Conservation (phyloP, 2,113 vertebrate species). For the Tauraco erythrolophus region DNA sequence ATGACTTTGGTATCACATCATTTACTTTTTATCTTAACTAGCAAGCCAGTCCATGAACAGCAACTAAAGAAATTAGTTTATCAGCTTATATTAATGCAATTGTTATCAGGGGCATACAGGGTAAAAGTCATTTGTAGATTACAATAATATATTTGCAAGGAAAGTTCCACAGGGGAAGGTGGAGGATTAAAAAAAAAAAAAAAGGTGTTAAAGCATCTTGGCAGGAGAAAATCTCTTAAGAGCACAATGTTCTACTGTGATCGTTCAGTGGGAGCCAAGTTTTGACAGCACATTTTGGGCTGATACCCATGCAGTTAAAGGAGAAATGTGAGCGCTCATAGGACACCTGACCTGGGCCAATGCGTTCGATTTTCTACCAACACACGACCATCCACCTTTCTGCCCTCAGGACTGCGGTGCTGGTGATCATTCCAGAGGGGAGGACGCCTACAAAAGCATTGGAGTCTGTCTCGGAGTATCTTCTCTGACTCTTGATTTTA, state of each 20-base stretch:
- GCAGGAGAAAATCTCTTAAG: slow-evolving; percentile 4
- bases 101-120: slow-evolving; percentile 63
- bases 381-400: background rate
- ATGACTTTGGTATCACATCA: slow-evolving; percentile 49
- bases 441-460: background rate
- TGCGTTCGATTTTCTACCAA: background rate
- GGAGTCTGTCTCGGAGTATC: background rate
- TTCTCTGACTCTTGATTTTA: background rate
- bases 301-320: background rate
- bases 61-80: slow-evolving; percentile 45
- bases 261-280: slow-evolving; percentile 2
- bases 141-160: slow-evolving; percentile 39
- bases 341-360: background rate
- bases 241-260: background rate
- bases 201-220: background rate
- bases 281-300: slow-evolving; percentile 4
- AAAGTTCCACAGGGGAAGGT: slow-evolving; percentile 50
- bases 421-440: background rate
- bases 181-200: background rate
- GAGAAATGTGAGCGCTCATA: background rate
- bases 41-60: slow-evolving; percentile 36
- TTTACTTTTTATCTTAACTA: slow-evolving; percentile 69
- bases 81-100: slow-evolving; percentile 46
- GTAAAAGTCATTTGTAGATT: slow-evolving; percentile 50
- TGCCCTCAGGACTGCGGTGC: background rate